Conservation (phyloP, 2,888 invertebrate genomes). For the Galerucella pusilla region DNA sequence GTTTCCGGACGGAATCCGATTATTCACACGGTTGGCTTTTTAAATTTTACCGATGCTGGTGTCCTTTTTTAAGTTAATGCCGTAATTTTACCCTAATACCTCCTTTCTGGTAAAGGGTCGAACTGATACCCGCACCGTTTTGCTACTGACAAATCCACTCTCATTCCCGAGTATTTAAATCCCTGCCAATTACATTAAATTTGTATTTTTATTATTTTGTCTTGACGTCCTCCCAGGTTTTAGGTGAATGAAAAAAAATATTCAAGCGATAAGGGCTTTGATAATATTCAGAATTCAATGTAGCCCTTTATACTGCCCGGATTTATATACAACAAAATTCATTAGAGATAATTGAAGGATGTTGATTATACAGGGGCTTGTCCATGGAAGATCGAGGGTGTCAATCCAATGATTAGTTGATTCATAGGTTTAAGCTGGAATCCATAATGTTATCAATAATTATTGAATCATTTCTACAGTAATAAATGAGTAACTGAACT, state of each 20-base stretch:
- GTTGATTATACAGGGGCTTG: too few relatives aligned
- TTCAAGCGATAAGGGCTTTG: conserved; percentile 8
- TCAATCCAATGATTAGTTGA: too few relatives aligned
- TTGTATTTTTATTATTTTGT: conserved; percentile 26
- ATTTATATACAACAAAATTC: too few relatives aligned
- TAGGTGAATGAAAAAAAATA: conserved; percentile 16
- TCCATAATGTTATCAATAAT: too few relatives aligned
- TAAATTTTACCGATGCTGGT: conserved; percentile 17
- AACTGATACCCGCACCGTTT: conserved; percentile 23
- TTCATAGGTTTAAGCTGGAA: too few relatives aligned
- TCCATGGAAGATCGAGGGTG: too few relatives aligned
- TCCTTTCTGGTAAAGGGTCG: conserved; percentile 23
- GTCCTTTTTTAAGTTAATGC: conserved; percentile 15
- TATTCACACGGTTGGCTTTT: conserved; percentile 11
- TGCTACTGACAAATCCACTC: conserved; percentile 31
- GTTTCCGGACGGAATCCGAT: not conserved
- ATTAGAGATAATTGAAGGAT: too few relatives aligned
- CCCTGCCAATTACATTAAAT: conserved; percentile 25
- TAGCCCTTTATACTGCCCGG: too few relatives aligned
- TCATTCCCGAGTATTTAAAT: conserved; percentile 24
- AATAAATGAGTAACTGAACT: too few relatives aligned
- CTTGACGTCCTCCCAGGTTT: conserved; percentile 5
- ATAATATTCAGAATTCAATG: not conserved
- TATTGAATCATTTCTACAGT: too few relatives aligned
- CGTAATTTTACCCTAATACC: conserved; percentile 20